Evolutionary conservation across 2,888 invertebrate genomes (phyloP).

Genomic region (Notocelia uddmanniana): DNA sequence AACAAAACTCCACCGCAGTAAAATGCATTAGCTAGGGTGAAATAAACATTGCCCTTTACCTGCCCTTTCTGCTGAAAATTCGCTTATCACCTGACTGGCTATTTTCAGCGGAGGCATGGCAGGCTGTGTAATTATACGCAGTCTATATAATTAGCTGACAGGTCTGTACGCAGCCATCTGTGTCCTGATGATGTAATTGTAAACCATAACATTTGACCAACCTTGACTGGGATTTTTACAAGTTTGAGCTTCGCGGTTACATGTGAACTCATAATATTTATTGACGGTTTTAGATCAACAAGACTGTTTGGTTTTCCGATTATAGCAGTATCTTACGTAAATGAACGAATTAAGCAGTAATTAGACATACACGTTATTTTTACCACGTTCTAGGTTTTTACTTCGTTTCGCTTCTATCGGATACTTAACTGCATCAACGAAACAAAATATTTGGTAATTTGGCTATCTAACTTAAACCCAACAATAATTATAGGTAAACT

Average conservation of each 20-base stretch:
- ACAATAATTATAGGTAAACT: too few relatives aligned
- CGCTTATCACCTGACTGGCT: conserved; percentile 14
- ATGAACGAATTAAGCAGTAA: neutral
- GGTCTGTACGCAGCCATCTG: conserved; percentile 29
- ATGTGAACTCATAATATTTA: conserved; percentile 19
- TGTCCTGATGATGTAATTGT: conserved; percentile 40
- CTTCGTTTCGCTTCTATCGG: neutral
- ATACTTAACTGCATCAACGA: neutral
- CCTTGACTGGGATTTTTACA: conserved; percentile 14
- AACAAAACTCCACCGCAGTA: neutral
- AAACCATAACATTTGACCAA: conserved; percentile 33
- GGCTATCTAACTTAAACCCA: neutral
- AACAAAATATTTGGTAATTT: neutral
- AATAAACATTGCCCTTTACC: conserved; percentile 8
- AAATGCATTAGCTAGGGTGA: conserved; percentile 1
- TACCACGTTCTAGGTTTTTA: neutral
- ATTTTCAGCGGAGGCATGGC: conserved; percentile 39
- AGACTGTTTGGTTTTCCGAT: conserved; percentile 2
- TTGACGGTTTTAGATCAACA: conserved; percentile 25
- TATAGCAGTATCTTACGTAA: neutral
- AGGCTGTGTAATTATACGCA: conserved; percentile 32
- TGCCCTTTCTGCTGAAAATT: conserved; percentile 16
- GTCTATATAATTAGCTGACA: conserved; percentile 41
- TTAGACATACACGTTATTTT: neutral
- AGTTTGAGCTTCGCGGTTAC: conserved; percentile 16